Percentiles rank a stretch among this genome's conserved stretches.
phyloP scores from a whole-genome alignment of 2,113 vertebrate genomes.

The Equus quagga region DNA sequence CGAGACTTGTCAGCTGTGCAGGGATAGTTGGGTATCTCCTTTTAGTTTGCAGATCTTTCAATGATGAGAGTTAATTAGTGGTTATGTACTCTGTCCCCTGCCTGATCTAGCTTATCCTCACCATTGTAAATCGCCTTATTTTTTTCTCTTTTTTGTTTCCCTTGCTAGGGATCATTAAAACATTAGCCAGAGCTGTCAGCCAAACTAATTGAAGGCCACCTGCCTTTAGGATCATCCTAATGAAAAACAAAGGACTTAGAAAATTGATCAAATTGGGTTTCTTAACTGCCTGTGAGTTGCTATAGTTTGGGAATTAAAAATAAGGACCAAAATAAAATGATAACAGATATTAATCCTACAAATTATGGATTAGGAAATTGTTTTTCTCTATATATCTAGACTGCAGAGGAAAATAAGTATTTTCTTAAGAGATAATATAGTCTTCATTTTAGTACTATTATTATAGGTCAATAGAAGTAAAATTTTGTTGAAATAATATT shows the following conservation, averaged over 20 bases:
- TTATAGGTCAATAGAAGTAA: background rate
- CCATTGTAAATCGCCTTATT: conserved; percentile 73
- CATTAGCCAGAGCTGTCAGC: conserved; percentile 76
- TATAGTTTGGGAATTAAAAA: conserved; percentile 72
- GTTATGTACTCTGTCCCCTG: conserved; percentile 81
- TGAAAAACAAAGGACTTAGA: conserved; percentile 74
- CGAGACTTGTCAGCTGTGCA: conserved; percentile 49
- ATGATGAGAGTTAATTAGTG: conserved; percentile 80
- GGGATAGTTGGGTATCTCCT: conserved; percentile 72
- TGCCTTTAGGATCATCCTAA: conserved; percentile 78
- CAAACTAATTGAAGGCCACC: conserved; percentile 82
- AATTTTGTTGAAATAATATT: conserved; percentile 30
- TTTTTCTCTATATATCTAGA: background rate
- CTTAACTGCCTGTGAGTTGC: conserved; percentile 75
- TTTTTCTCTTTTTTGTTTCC: conserved; percentile 52
- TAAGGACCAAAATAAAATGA: conserved; percentile 12
- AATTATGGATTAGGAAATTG: background rate
- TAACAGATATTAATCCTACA: background rate
- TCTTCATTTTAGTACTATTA: conserved; percentile 22
- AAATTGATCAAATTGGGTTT: conserved; percentile 79
- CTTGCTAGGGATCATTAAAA: conserved; percentile 81
- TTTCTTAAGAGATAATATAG: background rate
- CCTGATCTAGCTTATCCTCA: conserved; percentile 73
- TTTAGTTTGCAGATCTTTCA: conserved; percentile 76
- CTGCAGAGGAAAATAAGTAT: background rate